These are phyloP conservation scores for Himalopsyche anomala DNA, from an alignment of 2,888 invertebrate genomes.

Conservation along the genomic window DNA sequence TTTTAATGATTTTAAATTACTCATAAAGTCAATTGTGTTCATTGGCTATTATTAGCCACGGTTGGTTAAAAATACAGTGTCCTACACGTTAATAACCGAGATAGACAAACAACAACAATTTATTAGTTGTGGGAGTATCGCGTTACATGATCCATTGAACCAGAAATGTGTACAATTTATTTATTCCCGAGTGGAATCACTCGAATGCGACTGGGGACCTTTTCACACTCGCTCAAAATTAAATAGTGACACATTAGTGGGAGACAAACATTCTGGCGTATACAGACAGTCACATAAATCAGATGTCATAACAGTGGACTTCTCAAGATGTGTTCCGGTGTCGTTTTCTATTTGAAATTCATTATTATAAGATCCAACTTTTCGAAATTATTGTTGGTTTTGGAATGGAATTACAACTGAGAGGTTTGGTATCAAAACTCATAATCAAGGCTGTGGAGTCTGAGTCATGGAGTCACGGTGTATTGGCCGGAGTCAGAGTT, in stretches of 20 bases:
- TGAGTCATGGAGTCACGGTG: too few species aligned
- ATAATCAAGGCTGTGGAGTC: too few species aligned
- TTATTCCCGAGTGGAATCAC: conserved; percentile 24
- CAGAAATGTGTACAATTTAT: conserved; percentile 26
- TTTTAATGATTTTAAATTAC: conserved; percentile 2
- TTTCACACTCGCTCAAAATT: conserved; percentile 1
- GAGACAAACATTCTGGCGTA: conserved; percentile 4
- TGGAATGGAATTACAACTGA: too few species aligned
- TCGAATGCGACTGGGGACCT: conserved; percentile 11
- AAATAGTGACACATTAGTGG: conserved; percentile 12
- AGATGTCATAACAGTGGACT: conserved; percentile 15
- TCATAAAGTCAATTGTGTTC: conserved; percentile 5
- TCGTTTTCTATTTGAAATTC: too few species aligned
- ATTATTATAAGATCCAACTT: too few species aligned
- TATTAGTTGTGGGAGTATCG: not conserved
- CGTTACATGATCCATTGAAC: conserved; percentile 16
- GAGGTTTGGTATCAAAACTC: too few species aligned
- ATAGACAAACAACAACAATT: conserved; percentile 34
- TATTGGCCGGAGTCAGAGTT: too few species aligned
- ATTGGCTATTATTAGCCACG: conserved; percentile 3
- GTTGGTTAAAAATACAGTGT: conserved; percentile 13
- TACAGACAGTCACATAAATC: not conserved
- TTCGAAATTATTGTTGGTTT: too few species aligned
- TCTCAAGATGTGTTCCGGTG: conserved; percentile 21
- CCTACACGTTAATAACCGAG: conserved; percentile 7